Evolutionary conservation across 1,140 invertebrate species (phyloP).

Genomic region (Venustaconcha ellipsiformis): DNA sequence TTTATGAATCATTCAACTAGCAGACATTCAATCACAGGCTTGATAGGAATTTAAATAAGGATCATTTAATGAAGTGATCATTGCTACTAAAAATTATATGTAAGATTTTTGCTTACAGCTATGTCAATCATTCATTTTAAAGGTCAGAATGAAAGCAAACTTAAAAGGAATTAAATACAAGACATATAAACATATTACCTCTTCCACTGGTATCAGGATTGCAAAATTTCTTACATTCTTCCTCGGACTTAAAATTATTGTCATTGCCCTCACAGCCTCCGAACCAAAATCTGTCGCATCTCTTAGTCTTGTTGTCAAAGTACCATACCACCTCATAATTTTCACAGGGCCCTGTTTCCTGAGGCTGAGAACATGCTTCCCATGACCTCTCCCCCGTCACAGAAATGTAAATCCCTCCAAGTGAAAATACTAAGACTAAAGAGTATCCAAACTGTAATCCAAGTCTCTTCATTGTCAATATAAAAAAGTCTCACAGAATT

Average conservation of each 20-base stretch:
- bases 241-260: constrained; percentile 67
- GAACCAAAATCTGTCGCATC: constrained; percentile 52
- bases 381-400: constrained; percentile 5
- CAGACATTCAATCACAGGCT: too few relatives aligned
- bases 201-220: constrained; percentile 4
- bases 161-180: not conserved
- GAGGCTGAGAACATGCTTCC: constrained; percentile 6
- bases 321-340: constrained; percentile 38
- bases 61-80: too few relatives aligned
- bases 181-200: constrained; percentile 1
- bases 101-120: too few relatives aligned
- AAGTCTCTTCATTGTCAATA: too few relatives aligned
- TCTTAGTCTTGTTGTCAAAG: constrained; percentile 33
- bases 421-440: too few relatives aligned
- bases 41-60: too few relatives aligned
- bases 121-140: too few relatives aligned
- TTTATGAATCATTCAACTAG: too few relatives aligned
- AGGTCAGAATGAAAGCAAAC: not conserved
- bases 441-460: too few relatives aligned
- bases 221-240: constrained; percentile 45
- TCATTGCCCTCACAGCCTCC: constrained; percentile 59
- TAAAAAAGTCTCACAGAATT: too few relatives aligned
- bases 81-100: too few relatives aligned
- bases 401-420: too few relatives aligned
- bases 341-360: constrained; percentile 11